Evolutionary conservation across 2,888 invertebrate species (phyloP).

Genomic region (Gerris lacustris): DNA sequence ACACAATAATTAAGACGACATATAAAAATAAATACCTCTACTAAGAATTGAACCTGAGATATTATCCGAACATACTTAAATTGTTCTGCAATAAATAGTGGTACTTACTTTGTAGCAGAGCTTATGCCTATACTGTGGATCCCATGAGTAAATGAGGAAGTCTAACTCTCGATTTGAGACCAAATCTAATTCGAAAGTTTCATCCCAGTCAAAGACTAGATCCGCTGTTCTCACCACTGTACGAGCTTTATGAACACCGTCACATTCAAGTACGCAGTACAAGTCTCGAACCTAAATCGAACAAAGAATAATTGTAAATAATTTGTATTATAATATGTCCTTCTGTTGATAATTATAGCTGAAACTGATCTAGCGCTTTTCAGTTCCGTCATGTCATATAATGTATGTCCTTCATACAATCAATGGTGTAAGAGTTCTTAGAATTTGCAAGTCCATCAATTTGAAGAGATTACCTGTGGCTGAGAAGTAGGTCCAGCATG

Average conservation of each 20-base stretch:
- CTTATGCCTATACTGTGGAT: slow-evolving; percentile 93
- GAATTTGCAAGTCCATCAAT: too few species aligned
- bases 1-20: not conserved
- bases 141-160: slow-evolving; percentile 96
- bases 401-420: too few species aligned
- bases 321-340: too few species aligned
- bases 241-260: slow-evolving; percentile 88
- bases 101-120: slow-evolving; percentile 62
- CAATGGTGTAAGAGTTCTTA: too few species aligned
- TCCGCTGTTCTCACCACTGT: slow-evolving; percentile 94
- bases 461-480: not conserved
- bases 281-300: slow-evolving; percentile 61
- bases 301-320: too few species aligned
- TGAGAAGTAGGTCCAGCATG: not conserved
- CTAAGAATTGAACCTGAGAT: too few species aligned
- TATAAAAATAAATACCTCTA: too few species aligned
- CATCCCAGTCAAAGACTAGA: slow-evolving; percentile 97
- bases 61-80: too few species aligned
- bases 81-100: not conserved
- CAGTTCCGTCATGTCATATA: too few species aligned
- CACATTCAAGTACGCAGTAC: slow-evolving; percentile 95
- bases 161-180: slow-evolving; percentile 90
- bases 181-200: slow-evolving; percentile 92
- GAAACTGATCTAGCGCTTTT: too few species aligned
- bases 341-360: too few species aligned